Conservation (phyloP, 1,140 invertebrate genomes). For the Melipona quadrifasciata region DNA sequence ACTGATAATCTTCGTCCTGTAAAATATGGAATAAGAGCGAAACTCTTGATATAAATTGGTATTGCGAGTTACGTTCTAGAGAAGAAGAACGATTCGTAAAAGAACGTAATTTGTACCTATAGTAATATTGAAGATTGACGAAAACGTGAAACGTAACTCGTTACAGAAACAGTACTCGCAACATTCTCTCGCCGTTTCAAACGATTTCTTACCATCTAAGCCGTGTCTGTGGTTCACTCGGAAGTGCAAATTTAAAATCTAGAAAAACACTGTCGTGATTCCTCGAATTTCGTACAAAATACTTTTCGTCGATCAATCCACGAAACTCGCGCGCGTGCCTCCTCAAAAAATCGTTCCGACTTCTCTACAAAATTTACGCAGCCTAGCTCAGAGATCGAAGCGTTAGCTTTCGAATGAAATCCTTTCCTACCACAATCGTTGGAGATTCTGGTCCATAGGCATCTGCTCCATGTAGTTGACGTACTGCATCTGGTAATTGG, state of each 20-base stretch:
- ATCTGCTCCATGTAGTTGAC: slow-evolving; percentile 77
- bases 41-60: too few relatives aligned
- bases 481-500: slow-evolving; percentile 78
- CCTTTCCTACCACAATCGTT: slow-evolving; percentile 77
- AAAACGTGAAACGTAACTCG: not conserved
- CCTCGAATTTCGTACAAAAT: not conserved
- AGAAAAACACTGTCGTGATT: not conserved
- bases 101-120: not conserved
- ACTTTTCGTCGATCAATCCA: accelerated
- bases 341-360: not conserved
- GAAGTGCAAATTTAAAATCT: not conserved
- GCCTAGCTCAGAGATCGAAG: not conserved
- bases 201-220: not conserved
- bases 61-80: too few relatives aligned
- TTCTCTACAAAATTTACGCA: not conserved
- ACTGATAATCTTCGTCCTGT: too few relatives aligned
- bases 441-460: slow-evolving; percentile 75
- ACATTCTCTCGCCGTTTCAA: not conserved
- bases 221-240: not conserved
- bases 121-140: not conserved
- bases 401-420: not conserved
- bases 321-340: too few relatives aligned
- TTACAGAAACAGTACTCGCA: not conserved
- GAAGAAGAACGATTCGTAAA: too few relatives aligned
- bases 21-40: too few relatives aligned